Base-by-base conservation (phyloP, 2,797 vertebrate genomes). In the Apogon hyalosoma region DNA sequence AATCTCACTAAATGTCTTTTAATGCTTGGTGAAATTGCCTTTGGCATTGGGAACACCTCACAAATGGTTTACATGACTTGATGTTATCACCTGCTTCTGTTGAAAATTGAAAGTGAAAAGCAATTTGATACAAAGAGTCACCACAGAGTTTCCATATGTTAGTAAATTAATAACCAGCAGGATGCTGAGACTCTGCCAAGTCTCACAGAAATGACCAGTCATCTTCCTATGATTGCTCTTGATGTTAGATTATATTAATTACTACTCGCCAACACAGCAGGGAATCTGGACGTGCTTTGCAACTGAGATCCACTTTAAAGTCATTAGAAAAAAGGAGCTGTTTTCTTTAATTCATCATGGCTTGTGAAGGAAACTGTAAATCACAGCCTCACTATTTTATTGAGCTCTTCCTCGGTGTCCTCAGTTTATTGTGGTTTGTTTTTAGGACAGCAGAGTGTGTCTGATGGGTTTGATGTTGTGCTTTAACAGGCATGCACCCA, bases 101-200 rank as follows among this genome's bases (percentile, higher is more conserved):
- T 57, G 91, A 85, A 91, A 92, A 94, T 92, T 91, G 91, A 90
- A 92, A 93, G 91, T 93, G 92, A 94, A 92, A 98, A 96, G 95
- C 95, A 96, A 95, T 97, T 97, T 94, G 94, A 94, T 92, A 95
- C 94, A 48, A 43, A 94, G 93, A 94, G 93, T 95, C 94, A 96
- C 97, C 94, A 94, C 95, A 94, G 97, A 92, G 95, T 91, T 96
- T 93, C 97, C 97, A 97, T 99, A 99, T 99, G 97, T 95, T 95
- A 94, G 93, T 94, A 97, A 98, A 99, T 98, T 95, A 98, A 97
- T 98, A 97, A 96, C 89, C 97, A 97, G 97, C 97, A 97, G 96
- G 97, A 96, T 95, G 87, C 94, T 93, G 93, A 95, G 94, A 93
- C 94, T 95, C 95, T 98, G 97, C 97, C 98, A 99, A 96, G 93